Evolutionary conservation across 1,140 invertebrate species (phyloP).

Genomic region (Drosophila ambigua): DNA sequence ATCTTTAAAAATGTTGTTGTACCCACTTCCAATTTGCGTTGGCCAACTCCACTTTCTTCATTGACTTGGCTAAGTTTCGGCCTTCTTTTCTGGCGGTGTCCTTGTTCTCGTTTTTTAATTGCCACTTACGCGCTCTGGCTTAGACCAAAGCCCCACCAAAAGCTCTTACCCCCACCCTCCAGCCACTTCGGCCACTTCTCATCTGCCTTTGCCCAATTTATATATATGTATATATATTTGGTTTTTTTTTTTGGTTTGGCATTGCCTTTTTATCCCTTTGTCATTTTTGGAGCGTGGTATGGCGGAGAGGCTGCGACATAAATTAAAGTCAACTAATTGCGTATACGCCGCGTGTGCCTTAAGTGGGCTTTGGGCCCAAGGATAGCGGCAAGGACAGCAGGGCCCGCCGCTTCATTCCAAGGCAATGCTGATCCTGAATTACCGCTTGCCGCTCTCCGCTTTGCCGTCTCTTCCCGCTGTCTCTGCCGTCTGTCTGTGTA

Average conservation of each 20-base stretch:
- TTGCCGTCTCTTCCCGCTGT: background rate
- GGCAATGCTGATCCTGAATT: conserved; percentile 28
- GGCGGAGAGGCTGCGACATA: conserved; percentile 20
- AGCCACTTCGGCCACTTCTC: too few species aligned
- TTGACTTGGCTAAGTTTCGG: conserved; percentile 31
- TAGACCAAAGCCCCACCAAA: conserved; percentile 48
- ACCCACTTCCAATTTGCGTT: too few species aligned
- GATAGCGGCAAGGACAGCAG: conserved; percentile 25
- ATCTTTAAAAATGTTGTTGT: too few species aligned
- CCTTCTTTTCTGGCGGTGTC: conserved; percentile 8
- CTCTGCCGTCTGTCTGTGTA: too few species aligned
- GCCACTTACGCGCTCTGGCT: conserved; percentile 67
- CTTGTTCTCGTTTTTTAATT: conserved; percentile 71
- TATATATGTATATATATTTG: conserved; percentile 19
- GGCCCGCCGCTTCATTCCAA: conserved; percentile 15
- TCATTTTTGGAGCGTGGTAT: conserved; percentile 45
- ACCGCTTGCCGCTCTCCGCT: conserved; percentile 25
- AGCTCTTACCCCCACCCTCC: conserved; percentile 10
- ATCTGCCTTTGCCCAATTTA: conserved; percentile 53
- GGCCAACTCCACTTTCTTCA: background rate
- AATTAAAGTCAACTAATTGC: conserved; percentile 74
- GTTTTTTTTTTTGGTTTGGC: conserved; percentile 28
- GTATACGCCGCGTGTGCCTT: conserved; percentile 74
- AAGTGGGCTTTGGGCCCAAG: conserved; percentile 64
- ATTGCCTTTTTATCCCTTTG: conserved; percentile 75